A percentile compares a stretch with the other conserved stretches of the same genome.
Evolutionary conservation across 2,888 invertebrate species (phyloP).

Genomic region (Coleophora flavipennella): DNA sequence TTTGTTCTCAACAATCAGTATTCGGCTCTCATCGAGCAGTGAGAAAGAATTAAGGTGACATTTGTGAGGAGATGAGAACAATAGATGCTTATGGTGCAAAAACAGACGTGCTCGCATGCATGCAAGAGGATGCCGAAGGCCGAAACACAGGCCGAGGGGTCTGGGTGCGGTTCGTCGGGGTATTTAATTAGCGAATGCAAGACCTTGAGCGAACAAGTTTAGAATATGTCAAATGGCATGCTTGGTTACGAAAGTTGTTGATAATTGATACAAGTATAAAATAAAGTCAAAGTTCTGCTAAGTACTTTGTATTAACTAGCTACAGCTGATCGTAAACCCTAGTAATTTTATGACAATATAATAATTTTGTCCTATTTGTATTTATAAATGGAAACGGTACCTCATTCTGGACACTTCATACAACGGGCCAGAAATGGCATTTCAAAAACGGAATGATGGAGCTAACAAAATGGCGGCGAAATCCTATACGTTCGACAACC

Average conservation of each 20-base stretch:
- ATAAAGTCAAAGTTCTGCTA: constrained; percentile 40
- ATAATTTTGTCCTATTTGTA: no score
- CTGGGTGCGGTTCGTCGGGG: constrained; percentile 24
- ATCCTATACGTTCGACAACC: no score
- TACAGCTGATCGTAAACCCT: no score
- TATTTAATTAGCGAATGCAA: constrained; percentile 41
- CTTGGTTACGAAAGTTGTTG: background rate
- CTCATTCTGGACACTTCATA: no score
- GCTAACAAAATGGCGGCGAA: no score
- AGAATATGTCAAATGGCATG: background rate
- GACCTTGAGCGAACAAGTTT: constrained; percentile 9
- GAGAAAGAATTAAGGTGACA: constrained; percentile 66
- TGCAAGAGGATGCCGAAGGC: constrained; percentile 38
- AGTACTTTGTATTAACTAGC: no score
- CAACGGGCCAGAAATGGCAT: no score
- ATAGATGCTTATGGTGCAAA: constrained; percentile 56
- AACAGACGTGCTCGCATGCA: constrained; percentile 46
- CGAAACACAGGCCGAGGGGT: constrained; percentile 40
- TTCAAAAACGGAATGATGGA: no score
- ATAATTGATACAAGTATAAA: constrained; percentile 25
- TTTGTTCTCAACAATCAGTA: constrained; percentile 37
- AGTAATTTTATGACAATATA: no score
- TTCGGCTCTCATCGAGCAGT: constrained; percentile 57
- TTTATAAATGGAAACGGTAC: no score
- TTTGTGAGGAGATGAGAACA: constrained; percentile 63